Evolutionary conservation across 2,888 invertebrate genomes (phyloP), one percentile per base, ranked within the genome.

Genomic region (Eristalinus sepulchralis): DNA sequence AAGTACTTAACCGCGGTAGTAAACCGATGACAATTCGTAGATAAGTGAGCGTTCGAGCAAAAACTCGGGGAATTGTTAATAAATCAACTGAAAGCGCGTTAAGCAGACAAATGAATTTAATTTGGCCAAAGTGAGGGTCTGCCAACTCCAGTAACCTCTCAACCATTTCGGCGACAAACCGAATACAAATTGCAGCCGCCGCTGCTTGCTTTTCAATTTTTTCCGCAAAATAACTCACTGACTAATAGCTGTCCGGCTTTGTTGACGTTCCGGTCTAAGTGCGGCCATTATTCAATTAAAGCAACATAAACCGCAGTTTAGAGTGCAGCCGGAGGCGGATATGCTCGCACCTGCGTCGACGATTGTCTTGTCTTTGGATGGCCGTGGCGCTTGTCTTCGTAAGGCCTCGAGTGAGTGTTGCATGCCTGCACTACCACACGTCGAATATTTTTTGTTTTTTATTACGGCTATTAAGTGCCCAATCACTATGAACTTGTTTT

Each of bases 281-380:
- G 24, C 5, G 22, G 57, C 11, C 24, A 57, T 31, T 59, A 75
- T 66, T 66, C 27, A 75, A 59, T 75, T 75, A 31, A 57, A 75
- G 24, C 9, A 57, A 57, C 57, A 57, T 57, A 57, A 57, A 57
- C n/a, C 57, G 11, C 62, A 59, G 6, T 22, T 11, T 53, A 31
- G 62, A 72, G 31, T 57, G n/a, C 36, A 57, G 9, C 75, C 66
- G 20, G 39, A 75, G 75, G 75, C 75, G 75, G 75, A 75, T 75
- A 66, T 59, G 57, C 22, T 57, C 24, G 57, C 57, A 57, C 24
- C 22, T 57, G 24, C 57, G 47, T 47, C 47, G 47, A 8, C 57
- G 27, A 27, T 27, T 8, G 13, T 57, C 24, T 57, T 57, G 11
- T 6, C n/a, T 10, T 22, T 11, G 20, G 22, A 22, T n/a, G 24